Evolutionary conservation across 1,140 invertebrate species (phyloP), one percentile per base, ranked within the genome.

Genomic region (Chlorops oryzae): DNA sequence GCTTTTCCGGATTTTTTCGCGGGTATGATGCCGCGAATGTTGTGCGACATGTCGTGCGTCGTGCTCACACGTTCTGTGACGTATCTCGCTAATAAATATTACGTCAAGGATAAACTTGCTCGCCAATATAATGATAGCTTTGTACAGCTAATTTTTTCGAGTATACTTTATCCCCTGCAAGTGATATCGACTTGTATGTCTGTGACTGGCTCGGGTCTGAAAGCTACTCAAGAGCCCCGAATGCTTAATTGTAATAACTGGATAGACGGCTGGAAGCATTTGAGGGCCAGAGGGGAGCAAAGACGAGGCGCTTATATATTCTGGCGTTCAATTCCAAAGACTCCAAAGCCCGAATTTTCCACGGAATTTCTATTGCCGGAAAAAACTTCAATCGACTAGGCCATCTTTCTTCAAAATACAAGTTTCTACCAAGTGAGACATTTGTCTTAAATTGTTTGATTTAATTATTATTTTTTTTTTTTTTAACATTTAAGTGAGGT

Each of bases 181-280:
- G 85, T 95, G 13, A 88, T 94, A 1, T 87, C 87, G 24, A 87
- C 88, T 54, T 90, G 90, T 64, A 92, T 92, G 85, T 80, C 83
- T 52, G 85, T 93, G 3, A 86, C 84, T 49, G 81, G 86, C 44
- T 82, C 82, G n/a, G 81, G 86, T 41, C 76, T 94, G n/a, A 73
- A 74, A 55, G 88, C 88, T 27, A 88, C 88, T 22, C 74, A 80
- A 32, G 87, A 87, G 17, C 87, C 88, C 2, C 72, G 80, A 9
- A 92, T 92, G 88, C 87, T 88, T 27, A 70, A 80, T 17, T 94
- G 92, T 62, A 70, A 67, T 3, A 79, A 74, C 41, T 95, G 90
- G 90, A 65, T 81, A 2, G 77, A 85, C 49, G 94, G 91, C 69
- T 91, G 86, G 83, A 75, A 74, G 17, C 84, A 92, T 60, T 72